These are phyloP conservation scores for Teinopalpus imperialis DNA, from an alignment of 2,888 invertebrate genomes.

Conservation along the genomic window DNA sequence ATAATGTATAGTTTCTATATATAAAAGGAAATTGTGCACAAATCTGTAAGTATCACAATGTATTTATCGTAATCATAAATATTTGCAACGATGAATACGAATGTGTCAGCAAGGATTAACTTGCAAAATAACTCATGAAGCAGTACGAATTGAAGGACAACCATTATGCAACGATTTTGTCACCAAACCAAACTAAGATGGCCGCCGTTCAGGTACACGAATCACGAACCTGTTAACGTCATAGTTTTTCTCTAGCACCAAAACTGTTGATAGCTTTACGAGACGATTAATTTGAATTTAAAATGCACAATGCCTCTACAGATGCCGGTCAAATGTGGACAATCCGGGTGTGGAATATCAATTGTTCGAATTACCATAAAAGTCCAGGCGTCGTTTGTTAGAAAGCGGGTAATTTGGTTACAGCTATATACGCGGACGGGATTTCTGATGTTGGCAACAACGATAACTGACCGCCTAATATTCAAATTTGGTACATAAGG, in stretches of 20 bases:
- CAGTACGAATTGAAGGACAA: slow-evolving; percentile 16
- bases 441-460: slow-evolving; percentile 63
- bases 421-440: slow-evolving; percentile 64
- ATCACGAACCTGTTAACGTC: slow-evolving; percentile 68
- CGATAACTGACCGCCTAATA: slow-evolving; percentile 52
- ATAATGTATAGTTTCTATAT: too few species aligned
- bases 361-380: slow-evolving; percentile 76
- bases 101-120: slow-evolving; percentile 18
- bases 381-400: slow-evolving; percentile 79
- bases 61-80: too few species aligned
- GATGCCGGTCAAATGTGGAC: slow-evolving; percentile 80
- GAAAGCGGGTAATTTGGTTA: slow-evolving; percentile 82
- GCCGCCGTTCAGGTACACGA: slow-evolving; percentile 65
- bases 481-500: slow-evolving; percentile 56
- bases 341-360: slow-evolving; percentile 70
- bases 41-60: too few species aligned
- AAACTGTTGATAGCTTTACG: slow-evolving; percentile 77
- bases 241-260: slow-evolving; percentile 68
- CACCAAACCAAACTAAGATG: slow-evolving; percentile 64
- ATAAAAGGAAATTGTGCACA: too few species aligned
- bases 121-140: slow-evolving; percentile 26
- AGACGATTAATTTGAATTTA: slow-evolving; percentile 78
- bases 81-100: slow-evolving; percentile 1
- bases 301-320: slow-evolving; percentile 71
- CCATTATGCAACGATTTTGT: slow-evolving; percentile 30